Conservation (phyloP, 2,888 invertebrate species). For the Pedicia rivosa region DNA sequence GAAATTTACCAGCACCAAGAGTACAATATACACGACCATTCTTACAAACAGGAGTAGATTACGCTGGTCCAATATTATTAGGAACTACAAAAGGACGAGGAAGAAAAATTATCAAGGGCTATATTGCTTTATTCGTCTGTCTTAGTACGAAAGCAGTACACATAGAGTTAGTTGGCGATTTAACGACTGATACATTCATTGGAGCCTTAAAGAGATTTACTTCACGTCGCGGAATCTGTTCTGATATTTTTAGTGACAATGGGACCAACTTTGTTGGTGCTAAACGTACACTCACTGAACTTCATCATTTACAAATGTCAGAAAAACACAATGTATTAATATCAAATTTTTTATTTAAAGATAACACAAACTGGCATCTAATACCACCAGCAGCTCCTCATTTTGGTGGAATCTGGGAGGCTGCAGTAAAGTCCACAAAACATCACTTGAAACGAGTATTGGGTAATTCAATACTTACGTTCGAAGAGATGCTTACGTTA, state of each 20-base stretch:
- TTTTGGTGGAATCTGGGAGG: conserved; percentile 12
- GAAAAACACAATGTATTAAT: not conserved
- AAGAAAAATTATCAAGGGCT: conserved; percentile 11
- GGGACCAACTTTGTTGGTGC: conserved; percentile 18
- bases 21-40: conserved; percentile 8
- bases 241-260: conserved; percentile 14
- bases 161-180: conserved; percentile 4
- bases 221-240: conserved; percentile 13
- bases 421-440: conserved; percentile 11
- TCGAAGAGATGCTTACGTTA: conserved; percentile 16
- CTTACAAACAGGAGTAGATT: conserved; percentile 10
- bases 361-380: conserved; percentile 8
- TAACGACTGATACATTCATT: conserved; percentile 13
- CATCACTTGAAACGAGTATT: conserved; percentile 9
- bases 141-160: conserved; percentile 8
- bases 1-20: conserved; percentile 12
- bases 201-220: conserved; percentile 14
- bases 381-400: conserved; percentile 10
- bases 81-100: conserved; percentile 7
- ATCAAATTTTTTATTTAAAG: not conserved
- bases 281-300: conserved; percentile 6
- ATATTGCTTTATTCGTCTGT: conserved; percentile 14
- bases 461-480: conserved; percentile 14
- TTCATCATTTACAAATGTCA: too few relatives aligned
- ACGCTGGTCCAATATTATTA: conserved; percentile 11